phyloP scores from a whole-genome alignment of 1,140 invertebrate species.

The Delia radicum region DNA sequence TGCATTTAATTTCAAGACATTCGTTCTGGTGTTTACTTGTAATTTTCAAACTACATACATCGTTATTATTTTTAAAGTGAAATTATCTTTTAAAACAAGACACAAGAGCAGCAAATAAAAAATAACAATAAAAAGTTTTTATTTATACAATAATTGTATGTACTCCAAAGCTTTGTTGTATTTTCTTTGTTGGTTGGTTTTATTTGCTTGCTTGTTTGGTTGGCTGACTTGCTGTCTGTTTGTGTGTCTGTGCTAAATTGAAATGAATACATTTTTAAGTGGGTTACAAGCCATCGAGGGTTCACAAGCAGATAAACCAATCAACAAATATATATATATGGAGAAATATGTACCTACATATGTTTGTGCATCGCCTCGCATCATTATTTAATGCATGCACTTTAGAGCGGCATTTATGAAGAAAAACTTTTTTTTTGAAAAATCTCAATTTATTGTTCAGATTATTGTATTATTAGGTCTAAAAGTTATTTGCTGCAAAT shows the following conservation, averaged over 20 bases:
- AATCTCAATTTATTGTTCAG: too few species aligned
- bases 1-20: too few species aligned
- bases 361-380: too few species aligned
- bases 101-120: neutral
- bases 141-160: neutral
- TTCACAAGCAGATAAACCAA: conserved; percentile 16
- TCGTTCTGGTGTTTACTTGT: neutral
- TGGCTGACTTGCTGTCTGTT: neutral
- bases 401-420: too few species aligned
- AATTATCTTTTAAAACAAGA: neutral
- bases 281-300: conserved; percentile 14
- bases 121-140: neutral
- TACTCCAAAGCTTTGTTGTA: neutral
- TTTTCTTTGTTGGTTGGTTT: neutral
- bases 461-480: too few species aligned
- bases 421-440: too few species aligned
- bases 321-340: conserved; percentile 1
- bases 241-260: conserved; percentile 10
- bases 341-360: neutral
- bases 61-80: neutral
- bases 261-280: conserved; percentile 20
- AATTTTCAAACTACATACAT: neutral
- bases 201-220: neutral
- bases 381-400: too few species aligned
- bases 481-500: too few species aligned